Percentiles rank a stretch among this genome's conserved stretches.
Evolutionary conservation across 1,140 invertebrate species (phyloP).

Genomic region (Phocides pigmalion): DNA sequence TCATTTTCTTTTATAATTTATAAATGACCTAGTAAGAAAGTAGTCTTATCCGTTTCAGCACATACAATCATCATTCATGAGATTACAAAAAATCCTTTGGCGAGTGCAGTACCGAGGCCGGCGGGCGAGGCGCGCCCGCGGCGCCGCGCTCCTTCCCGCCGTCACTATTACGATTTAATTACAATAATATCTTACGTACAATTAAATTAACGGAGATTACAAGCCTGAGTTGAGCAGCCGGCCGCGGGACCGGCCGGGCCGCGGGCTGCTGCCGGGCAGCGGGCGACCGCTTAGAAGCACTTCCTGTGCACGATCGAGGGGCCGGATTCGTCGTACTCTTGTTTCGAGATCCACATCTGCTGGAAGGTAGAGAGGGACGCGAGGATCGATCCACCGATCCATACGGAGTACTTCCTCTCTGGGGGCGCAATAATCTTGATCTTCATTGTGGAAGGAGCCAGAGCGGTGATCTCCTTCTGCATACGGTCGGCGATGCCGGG

Average conservation of each 20-base stretch:
- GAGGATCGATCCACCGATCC: conserved; percentile 94
- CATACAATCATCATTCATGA: conserved; percentile 87
- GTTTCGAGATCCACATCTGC: conserved; percentile 95
- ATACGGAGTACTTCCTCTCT: conserved; percentile 94
- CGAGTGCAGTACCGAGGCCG: conserved; percentile 82
- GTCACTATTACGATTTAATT: conserved; percentile 80
- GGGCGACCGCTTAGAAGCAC: conserved; percentile 94
- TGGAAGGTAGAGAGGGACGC: conserved; percentile 95
- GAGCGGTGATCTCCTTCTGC: conserved; percentile 95
- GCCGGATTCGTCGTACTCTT: conserved; percentile 95
- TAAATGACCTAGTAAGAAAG: conserved; percentile 84
- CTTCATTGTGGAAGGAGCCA: conserved; percentile 95
- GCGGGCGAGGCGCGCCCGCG: conserved; percentile 75
- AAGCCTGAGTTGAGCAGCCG: conserved; percentile 79
- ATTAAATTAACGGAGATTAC: conserved; percentile 83
- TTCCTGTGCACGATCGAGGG: conserved; percentile 94
- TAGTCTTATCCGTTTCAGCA: conserved; percentile 84
- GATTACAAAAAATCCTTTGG: conserved; percentile 91
- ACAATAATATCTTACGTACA: conserved; percentile 83
- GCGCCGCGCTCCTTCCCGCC: conserved; percentile 74
- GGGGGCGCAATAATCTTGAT: conserved; percentile 97
- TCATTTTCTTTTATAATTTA: conserved; percentile 83
- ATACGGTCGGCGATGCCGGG: conserved; percentile 94
- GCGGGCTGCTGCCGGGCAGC: conserved; percentile 60
- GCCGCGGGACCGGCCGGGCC: conserved; percentile 68